These are phyloP conservation scores for Sapajus apella DNA, from an alignment of 2,113 vertebrate species.

Conservation along the genomic window DNA sequence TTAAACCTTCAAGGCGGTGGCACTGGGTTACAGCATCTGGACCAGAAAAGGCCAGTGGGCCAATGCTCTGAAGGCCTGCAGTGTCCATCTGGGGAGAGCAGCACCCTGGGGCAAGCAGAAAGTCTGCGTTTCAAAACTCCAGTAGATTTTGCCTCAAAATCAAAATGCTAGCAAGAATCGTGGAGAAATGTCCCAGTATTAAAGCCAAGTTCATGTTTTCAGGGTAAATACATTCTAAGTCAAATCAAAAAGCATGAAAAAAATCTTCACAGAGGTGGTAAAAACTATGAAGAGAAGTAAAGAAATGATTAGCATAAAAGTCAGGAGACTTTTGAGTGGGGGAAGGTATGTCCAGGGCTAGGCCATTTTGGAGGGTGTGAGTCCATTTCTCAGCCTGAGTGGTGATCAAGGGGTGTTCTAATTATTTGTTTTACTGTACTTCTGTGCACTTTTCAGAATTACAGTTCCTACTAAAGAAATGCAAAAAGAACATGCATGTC, in stretches of 20 bases:
- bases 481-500: too few relatives aligned
- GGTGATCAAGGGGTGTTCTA: neutral
- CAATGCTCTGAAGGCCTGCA: neutral
- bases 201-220: neutral
- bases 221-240: neutral
- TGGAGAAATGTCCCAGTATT: neutral
- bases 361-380: neutral
- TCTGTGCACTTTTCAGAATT: neutral
- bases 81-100: neutral
- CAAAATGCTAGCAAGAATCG: neutral
- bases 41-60: neutral
- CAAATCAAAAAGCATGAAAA: neutral
- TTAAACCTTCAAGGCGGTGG: fast-evolving
- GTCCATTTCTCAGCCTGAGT: neutral
- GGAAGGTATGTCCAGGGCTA: neutral
- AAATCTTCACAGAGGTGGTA: neutral
- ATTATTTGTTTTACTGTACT: neutral
- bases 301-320: neutral
- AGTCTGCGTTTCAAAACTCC: neutral
- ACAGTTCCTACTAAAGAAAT: neutral
- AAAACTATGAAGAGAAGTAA: neutral
- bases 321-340: neutral
- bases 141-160: neutral
- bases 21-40: fast-evolving
- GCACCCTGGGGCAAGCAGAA: fast-evolving